A percentile compares a stretch with the other conserved stretches of the same genome.
These are phyloP conservation scores for Tridacna gigas DNA, from an alignment of 2,888 invertebrate genomes.

Conservation along the genomic window DNA sequence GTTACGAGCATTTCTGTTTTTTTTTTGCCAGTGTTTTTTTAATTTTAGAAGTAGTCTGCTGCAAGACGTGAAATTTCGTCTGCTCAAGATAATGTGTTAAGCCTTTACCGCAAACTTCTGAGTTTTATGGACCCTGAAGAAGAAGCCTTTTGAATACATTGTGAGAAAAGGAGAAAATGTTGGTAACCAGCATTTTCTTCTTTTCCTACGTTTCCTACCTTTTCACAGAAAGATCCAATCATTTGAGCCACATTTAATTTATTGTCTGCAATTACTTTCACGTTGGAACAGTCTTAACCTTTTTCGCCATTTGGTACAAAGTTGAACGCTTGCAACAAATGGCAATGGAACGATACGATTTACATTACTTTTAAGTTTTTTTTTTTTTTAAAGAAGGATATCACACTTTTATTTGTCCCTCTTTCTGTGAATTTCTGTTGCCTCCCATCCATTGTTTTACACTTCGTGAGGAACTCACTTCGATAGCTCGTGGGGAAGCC, in stretches of 20 bases:
- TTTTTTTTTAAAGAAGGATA: background rate
- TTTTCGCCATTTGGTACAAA: too few species aligned
- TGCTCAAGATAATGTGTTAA: background rate
- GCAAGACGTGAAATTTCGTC: background rate
- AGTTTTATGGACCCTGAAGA: background rate
- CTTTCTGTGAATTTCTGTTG: conserved; percentile 49
- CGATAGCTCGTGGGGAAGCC: conserved; percentile 50
- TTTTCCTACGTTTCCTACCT: background rate
- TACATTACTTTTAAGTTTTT: too few species aligned
- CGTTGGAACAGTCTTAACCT: too few species aligned
- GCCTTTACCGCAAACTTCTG: background rate
- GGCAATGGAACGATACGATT: too few species aligned
- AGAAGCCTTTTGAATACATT: background rate
- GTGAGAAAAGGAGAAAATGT: background rate
- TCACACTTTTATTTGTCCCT: conserved; percentile 61
- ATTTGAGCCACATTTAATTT: too few species aligned
- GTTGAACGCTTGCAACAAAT: too few species aligned
- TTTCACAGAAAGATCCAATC: too few species aligned
- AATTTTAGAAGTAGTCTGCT: too few species aligned
- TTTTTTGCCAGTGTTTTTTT: too few species aligned
- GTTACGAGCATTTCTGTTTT: too few species aligned
- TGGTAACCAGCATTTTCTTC: background rate
- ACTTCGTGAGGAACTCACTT: conserved; percentile 53
- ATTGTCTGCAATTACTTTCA: too few species aligned
- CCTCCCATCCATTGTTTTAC: conserved; percentile 66